Evolutionary conservation across 2,888 invertebrate genomes (phyloP), one percentile per base, ranked within the genome.

Genomic region (Trachelus troglodyta): DNA sequence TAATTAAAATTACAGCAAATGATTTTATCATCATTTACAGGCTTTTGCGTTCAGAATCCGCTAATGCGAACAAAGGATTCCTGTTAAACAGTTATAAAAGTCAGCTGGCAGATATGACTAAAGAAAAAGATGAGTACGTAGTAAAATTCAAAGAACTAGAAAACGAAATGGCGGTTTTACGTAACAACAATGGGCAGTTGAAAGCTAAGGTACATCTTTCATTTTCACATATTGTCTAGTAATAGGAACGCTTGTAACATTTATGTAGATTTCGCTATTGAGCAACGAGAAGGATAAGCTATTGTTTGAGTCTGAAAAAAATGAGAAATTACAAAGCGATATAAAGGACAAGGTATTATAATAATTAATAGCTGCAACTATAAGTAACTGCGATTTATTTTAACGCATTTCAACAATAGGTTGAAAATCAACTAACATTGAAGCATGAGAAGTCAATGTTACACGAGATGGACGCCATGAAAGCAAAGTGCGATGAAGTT

Each of bases 51-150:
- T 81, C 81, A 3, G 87, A 86, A 79, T 88, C 87, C 4, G 82
- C 85, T 1, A 87, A 86, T 68, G 80, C 85, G 23, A 87, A 88
- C 69, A 87, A 85, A 73, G 84, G 83, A 74, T 82, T 85, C 76
- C 79, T 87, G 78, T 34, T 88, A 23, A 87, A 84, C 74, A 87
- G 79, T 75, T 88, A 86, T 71, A 87, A 88, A 74, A 81, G 80
- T 68, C 87, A 87, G 74, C 34, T 87, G 31, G 75, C 81, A 11
- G 84, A 85, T 34, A 35, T 85, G 23, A 77, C 78, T 9, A 85
- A 84, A 35, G 86, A 87, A 56, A 87, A 84, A 40, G 78, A 83
- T n/a, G 78, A 82, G 40, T 71, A 79, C 11, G 15, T 78, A 37
- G 76, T 76, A 3, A 84, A 78, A 69, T 82, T 83, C 9, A 85